Base-by-base conservation (phyloP, 1,140 invertebrate species). In the Cyrtorhinus lividipennis region DNA sequence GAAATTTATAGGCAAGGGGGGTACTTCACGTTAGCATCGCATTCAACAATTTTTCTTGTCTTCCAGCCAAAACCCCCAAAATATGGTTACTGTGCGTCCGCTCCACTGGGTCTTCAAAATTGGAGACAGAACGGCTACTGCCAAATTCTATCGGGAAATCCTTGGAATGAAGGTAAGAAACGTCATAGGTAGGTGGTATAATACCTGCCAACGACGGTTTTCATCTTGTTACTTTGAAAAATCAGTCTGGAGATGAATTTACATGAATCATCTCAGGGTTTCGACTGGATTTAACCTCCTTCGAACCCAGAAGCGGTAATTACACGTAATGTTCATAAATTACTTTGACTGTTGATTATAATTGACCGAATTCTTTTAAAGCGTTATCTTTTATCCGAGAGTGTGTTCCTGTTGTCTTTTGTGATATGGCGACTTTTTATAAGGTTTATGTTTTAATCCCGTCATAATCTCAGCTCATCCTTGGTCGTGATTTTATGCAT, bases 71-170 rank as follows among this genome's bases (percentile, higher is more conserved):
- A n/a, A n/a, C n/a, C n/a, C n/a, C n/a, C n/a, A n/a, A n/a, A n/a
- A n/a, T n/a, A 53, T 53, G 48, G 10, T 20, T 53, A 5, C 48
- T 22, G 12, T 20, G 10, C 48, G 94, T 70, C 87, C 91, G 38
- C 78, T 98, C 25, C 95, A 98, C 80, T 97, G 86, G 76, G 94
- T 97, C 1, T 92, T 98, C 68, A 96, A 96, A 82, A 84, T 97
- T 66, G 87, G 87, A 0, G 85, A 98, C 73, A 80, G 95, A 56
- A 82, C 81, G 12, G 76, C 82, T 62, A 93, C 92, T 1, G 81
- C 84, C 0, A 83, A 87, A 72, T 98, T 98, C 76, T 97, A 90
- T 72, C 77, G 85, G 53, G 83, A 93, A 72, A 81, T 94, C 66
- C 78, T 98, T 22, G 92, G 91, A 67, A 98, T 98, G 95, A 88